Conservation (phyloP, 30 jellyfish, hydroid and myxozoan species). For the Chrysaora quinquecirrha region DNA sequence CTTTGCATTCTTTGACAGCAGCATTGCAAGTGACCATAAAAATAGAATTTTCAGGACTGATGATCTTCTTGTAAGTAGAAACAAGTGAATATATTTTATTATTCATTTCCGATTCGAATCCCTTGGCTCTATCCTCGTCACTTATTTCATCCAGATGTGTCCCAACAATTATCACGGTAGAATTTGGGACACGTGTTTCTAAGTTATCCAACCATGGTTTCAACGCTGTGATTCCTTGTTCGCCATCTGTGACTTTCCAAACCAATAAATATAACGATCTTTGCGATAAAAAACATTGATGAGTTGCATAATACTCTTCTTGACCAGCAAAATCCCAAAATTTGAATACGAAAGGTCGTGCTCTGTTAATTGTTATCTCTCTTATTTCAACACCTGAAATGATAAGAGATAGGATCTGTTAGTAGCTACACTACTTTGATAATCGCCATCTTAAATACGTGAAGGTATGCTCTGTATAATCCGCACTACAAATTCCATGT, state of each 20-base stretch:
- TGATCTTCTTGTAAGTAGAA: not conserved
- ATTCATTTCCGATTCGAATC: slow-evolving; percentile 25
- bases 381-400: slow-evolving; percentile 69
- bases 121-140: slow-evolving; percentile 5
- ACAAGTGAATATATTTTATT: slow-evolving; percentile 1
- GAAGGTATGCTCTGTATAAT: no score
- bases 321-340: slow-evolving; percentile 99
- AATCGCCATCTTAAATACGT: no score
- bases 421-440: no score
- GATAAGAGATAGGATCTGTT: no score
- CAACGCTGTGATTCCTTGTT: slow-evolving; percentile 64
- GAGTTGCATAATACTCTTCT: slow-evolving; percentile 94
- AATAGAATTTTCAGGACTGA: not conserved
- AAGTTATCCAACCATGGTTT: slow-evolving; percentile 91
- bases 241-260: slow-evolving; percentile 79
- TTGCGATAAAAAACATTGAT: slow-evolving; percentile 88
- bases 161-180: slow-evolving; percentile 82
- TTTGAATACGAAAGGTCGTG: slow-evolving; percentile 51
- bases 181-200: slow-evolving; percentile 76
- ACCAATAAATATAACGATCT: slow-evolving; percentile 83
- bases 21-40: slow-evolving; percentile 1
- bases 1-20: not conserved
- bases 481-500: no score
- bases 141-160: slow-evolving; percentile 76
- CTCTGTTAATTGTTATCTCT: slow-evolving; percentile 10